These are phyloP conservation scores for Cremastinae sp. DNA, from an alignment of 2,888 invertebrate genomes.

Conservation along the genomic window DNA sequence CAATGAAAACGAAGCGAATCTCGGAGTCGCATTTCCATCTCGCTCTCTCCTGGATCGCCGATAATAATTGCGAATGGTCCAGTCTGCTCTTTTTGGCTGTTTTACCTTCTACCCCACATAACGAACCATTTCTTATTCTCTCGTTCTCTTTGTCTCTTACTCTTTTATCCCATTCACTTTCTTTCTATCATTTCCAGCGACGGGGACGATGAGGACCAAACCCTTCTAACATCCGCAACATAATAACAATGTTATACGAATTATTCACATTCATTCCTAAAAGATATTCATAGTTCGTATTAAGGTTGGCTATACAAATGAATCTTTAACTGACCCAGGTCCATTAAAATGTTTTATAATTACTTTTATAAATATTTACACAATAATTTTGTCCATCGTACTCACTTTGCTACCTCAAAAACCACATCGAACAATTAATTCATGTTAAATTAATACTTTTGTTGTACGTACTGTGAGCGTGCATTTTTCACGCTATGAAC, in stretches of 20 bases:
- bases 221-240: constrained; percentile 23
- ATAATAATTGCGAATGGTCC: constrained; percentile 56
- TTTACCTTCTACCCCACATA: constrained; percentile 27
- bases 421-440: too few species aligned
- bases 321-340: too few species aligned
- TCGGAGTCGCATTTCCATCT: not conserved
- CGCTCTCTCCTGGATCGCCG: constrained; percentile 34
- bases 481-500: too few species aligned
- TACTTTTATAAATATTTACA: too few species aligned
- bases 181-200: constrained; percentile 51
- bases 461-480: too few species aligned
- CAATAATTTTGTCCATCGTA: too few species aligned
- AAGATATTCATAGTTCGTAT: too few species aligned
- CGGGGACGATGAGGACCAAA: not conserved
- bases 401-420: too few species aligned
- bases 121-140: constrained; percentile 29
- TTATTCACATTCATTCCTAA: constrained; percentile 8
- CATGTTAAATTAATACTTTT: too few species aligned
- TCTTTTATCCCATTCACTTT: constrained; percentile 15
- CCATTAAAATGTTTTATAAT: too few species aligned
- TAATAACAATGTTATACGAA: constrained; percentile 41
- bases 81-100: constrained; percentile 24
- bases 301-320: too few species aligned
- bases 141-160: constrained; percentile 20
- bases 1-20: constrained; percentile 41